phyloP scores from a whole-genome alignment of 2,888 invertebrate genomes.

The Chrysolina americana region DNA sequence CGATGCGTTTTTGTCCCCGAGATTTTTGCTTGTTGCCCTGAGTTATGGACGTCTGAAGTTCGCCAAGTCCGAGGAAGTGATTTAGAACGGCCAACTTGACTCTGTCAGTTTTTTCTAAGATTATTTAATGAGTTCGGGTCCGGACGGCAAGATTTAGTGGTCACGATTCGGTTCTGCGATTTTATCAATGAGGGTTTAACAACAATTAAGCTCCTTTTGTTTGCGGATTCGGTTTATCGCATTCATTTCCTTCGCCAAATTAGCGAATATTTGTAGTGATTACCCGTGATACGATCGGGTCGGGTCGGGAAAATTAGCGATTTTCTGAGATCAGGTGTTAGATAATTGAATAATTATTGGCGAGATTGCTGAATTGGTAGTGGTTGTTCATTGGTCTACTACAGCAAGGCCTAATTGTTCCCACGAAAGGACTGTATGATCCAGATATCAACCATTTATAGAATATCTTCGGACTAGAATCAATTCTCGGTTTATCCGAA shows the following conservation, averaged over 20 bases:
- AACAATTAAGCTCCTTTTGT: constrained; percentile 55
- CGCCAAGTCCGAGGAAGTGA: constrained; percentile 63
- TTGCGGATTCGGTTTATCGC: constrained; percentile 24
- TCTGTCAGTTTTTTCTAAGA: constrained; percentile 62
- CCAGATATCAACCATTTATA: too few species aligned
- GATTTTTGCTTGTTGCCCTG: constrained; percentile 67
- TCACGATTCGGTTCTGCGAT: constrained; percentile 56
- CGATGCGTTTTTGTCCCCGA: constrained; percentile 65
- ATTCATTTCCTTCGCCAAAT: constrained; percentile 32
- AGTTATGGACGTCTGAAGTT: constrained; percentile 65
- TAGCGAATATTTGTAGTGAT: constrained; percentile 29
- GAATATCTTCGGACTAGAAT: too few species aligned
- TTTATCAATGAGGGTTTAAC: constrained; percentile 55
- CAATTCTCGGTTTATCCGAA: too few species aligned
- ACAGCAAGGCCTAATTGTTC: too few species aligned
- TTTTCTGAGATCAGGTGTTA: constrained; percentile 7
- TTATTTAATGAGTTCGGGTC: constrained; percentile 62
- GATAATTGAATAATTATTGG: constrained; percentile 6
- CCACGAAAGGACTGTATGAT: too few species aligned
- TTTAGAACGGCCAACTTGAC: constrained; percentile 62
- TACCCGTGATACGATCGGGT: constrained; percentile 16
- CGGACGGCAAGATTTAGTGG: constrained; percentile 56
- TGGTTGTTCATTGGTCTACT: not conserved
- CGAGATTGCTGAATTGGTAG: not conserved
- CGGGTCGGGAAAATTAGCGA: constrained; percentile 16